Conservation (phyloP, 37 sponge, comb jelly and placozoan species). For the Geodia barretti region DNA sequence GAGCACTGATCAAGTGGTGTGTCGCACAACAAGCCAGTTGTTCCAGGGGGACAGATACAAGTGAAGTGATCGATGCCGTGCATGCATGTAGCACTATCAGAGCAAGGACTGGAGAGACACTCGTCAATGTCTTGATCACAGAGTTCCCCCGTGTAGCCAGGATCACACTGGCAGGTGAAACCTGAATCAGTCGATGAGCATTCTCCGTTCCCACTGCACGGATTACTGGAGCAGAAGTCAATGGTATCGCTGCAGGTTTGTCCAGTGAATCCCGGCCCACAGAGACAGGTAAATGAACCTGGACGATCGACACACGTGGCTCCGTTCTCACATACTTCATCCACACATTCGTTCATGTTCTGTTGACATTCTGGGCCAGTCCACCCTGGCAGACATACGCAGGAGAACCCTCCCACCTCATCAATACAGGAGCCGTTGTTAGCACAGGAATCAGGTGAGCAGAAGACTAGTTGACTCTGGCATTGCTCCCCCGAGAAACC, state of each 20-base stretch:
- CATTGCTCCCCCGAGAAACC: slow-evolving; percentile 34
- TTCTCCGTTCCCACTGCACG: slow-evolving; percentile 1
- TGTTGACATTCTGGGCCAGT: slow-evolving; percentile 16
- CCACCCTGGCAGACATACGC: slow-evolving; percentile 16
- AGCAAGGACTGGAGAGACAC: slow-evolving; percentile 27
- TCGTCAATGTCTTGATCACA: slow-evolving; percentile 25
- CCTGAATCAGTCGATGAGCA: background rate
- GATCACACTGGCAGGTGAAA: slow-evolving; percentile 27
- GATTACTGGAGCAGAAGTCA: slow-evolving; percentile 15
- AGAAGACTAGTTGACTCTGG: slow-evolving; percentile 10
- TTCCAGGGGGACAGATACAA: slow-evolving; percentile 40
- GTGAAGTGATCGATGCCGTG: slow-evolving; percentile 20
- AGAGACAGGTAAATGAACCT: background rate
- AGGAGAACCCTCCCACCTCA: slow-evolving; percentile 5
- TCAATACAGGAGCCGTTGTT: slow-evolving; percentile 26
- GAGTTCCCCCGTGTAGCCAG: slow-evolving; percentile 29
- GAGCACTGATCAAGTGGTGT: slow-evolving; percentile 16
- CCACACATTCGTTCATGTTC: slow-evolving; percentile 25
- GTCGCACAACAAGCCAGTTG: slow-evolving; percentile 23
- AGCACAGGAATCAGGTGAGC: slow-evolving; percentile 10
- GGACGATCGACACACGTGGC: slow-evolving; percentile 3
- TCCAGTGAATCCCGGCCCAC: slow-evolving; percentile 31
- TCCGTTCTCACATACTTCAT: background rate
- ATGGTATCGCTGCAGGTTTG: background rate
- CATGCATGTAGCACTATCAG: slow-evolving; percentile 19